Base-by-base conservation (phyloP, 2,888 invertebrate species). In the Megalurothrips usitatus region DNA sequence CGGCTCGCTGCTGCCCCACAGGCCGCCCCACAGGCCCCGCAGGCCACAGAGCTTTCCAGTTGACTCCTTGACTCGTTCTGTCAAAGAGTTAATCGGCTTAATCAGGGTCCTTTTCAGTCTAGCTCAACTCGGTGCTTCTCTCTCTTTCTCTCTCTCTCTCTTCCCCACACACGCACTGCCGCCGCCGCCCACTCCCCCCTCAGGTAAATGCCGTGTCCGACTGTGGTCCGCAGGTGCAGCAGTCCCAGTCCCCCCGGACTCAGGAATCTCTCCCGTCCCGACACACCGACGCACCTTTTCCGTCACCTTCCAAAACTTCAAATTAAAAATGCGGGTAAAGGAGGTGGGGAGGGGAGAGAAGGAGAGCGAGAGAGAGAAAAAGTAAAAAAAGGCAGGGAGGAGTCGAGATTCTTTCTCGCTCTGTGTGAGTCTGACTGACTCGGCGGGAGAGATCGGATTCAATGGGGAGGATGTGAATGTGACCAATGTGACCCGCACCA, bases 21-120 rank as follows among this genome's bases (percentile, higher is more conserved):
- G n/a, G n/a, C n/a, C n/a, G n/a, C n/a, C n/a, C n/a, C n/a, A n/a
- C n/a, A n/a, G n/a, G n/a, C n/a, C n/a, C n/a, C n/a, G n/a, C n/a
- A n/a, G n/a, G 34, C 34, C 34, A 6, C 34, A 43, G 34, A 43
- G 34, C 34, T 43, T 43, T 43, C 34, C 34, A 43, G 34, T 43
- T 43, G 9, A 26, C 68, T 75, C 10, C 68, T 75, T 75, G 68
- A 75, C 68, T 75, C 23, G 26, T 75, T 75, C 68, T 26, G 68
- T 75, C 68, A 75, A 75, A 75, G 68, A 75, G 68, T 75, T 75
- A 75, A 75, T 75, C 68, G 68, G 68, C 68, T 75, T 75, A 75
- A 75, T 75, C 68, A 75, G 68, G 68, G 68, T 75, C 23, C 68
- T 75, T 75, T 75, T 75, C 68, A 26, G 68, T 75, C 23, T 75